phyloP scores from a whole-genome alignment of 1,140 invertebrate genomes.

The Drosophila pallidifrons region DNA sequence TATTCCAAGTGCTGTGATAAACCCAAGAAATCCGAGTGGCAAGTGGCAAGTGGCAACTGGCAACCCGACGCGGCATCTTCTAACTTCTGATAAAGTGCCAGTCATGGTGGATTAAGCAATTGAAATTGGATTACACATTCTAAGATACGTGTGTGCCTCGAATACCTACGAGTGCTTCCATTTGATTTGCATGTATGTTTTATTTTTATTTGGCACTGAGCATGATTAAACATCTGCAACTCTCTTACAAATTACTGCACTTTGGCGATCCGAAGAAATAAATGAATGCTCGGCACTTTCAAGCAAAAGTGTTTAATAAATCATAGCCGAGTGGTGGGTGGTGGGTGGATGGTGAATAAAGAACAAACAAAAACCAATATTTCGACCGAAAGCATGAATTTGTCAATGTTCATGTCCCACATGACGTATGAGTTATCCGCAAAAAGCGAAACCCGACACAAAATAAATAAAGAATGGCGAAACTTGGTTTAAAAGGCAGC shows the following conservation, averaged over 20 bases:
- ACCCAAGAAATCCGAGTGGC: slow-evolving; percentile 16
- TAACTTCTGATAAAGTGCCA: slow-evolving; percentile 53
- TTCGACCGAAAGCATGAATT: slow-evolving; percentile 24
- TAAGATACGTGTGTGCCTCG: slow-evolving; percentile 15
- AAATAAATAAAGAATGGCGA: neutral
- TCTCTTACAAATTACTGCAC: slow-evolving; percentile 28
- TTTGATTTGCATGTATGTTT: slow-evolving; percentile 31
- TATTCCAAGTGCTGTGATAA: slow-evolving; percentile 50
- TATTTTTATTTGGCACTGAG: neutral
- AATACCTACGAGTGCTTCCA: slow-evolving; percentile 13
- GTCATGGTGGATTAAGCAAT: slow-evolving; percentile 67
- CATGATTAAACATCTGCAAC: slow-evolving; percentile 21
- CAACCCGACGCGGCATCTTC: slow-evolving; percentile 34
- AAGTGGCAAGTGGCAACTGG: slow-evolving; percentile 13
- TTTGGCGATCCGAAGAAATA: slow-evolving; percentile 22
- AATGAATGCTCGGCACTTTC: slow-evolving; percentile 12
- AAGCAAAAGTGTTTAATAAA: slow-evolving; percentile 35
- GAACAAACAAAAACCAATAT: slow-evolving; percentile 27
- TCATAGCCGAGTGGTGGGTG: neutral
- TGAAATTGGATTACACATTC: slow-evolving; percentile 66
- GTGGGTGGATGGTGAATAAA: too few species aligned
- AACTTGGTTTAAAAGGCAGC: neutral
- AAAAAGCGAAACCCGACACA: neutral
- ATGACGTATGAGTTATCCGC: slow-evolving; percentile 29
- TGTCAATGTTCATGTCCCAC: slow-evolving; percentile 39